Evolutionary conservation across 2,888 invertebrate genomes (phyloP).

Genomic region (Acleris sparsana): DNA sequence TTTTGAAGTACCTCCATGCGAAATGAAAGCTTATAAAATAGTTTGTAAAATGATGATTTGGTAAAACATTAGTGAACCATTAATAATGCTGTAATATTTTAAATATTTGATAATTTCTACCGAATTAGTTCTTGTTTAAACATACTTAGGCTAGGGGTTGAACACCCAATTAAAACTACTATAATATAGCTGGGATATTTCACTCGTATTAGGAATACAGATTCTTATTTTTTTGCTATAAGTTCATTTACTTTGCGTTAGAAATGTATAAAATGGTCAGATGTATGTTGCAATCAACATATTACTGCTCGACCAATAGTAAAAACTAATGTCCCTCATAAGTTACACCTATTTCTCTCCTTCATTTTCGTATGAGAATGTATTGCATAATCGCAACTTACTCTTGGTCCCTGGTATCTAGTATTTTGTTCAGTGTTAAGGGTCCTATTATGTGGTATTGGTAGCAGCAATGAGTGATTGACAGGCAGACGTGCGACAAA

Average conservation of each 20-base stretch:
- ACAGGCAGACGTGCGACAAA: conserved; percentile 49
- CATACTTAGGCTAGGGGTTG: too few species aligned
- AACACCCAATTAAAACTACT: too few species aligned
- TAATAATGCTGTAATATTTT: too few species aligned
- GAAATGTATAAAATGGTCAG: not conserved
- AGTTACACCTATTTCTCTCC: conserved; percentile 23
- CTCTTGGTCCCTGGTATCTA: not conserved
- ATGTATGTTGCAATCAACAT: conserved; percentile 6
- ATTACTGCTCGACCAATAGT: conserved; percentile 2
- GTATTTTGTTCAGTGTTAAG: conserved; percentile 15
- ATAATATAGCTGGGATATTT: too few species aligned
- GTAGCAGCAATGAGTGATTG: conserved; percentile 43
- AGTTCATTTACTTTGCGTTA: not conserved
- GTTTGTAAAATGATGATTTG: too few species aligned
- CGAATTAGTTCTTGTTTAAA: too few species aligned
- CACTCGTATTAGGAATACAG: too few species aligned
- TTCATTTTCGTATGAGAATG: conserved; percentile 24
- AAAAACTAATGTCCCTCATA: conserved; percentile 26
- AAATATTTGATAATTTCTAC: too few species aligned
- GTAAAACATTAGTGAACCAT: too few species aligned
- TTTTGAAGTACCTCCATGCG: too few species aligned
- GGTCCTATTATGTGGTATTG: conserved; percentile 33
- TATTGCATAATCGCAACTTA: conserved; percentile 20
- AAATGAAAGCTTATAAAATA: too few species aligned
- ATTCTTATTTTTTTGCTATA: too few species aligned